phyloP scores from a whole-genome alignment of 2,797 vertebrate species.

The Dendrocincla fuliginosa region DNA sequence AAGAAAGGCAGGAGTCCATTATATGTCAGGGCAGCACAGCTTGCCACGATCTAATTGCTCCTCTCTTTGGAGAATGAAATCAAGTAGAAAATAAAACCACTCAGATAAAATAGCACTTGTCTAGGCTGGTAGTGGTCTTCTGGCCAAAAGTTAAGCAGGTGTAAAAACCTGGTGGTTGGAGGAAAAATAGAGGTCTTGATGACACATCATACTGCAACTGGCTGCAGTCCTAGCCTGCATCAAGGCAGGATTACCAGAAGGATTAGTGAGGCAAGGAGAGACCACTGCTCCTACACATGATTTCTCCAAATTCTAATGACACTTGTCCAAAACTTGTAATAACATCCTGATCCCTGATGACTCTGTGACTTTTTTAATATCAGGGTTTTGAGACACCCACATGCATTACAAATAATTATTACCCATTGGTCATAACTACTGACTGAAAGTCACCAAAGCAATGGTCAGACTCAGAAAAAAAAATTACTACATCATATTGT shows the following conservation, averaged over 20 bases:
- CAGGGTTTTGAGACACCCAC: not conserved
- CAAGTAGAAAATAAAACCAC: not conserved
- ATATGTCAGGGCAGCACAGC: not conserved
- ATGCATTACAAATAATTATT: not conserved
- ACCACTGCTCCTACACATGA: rapidly evolving
- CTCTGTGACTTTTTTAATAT: not conserved
- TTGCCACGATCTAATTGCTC: not conserved
- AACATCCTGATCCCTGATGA: not conserved
- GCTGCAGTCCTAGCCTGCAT: not conserved
- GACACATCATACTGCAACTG: not conserved
- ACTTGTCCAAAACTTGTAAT: not conserved
- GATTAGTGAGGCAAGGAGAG: not conserved
- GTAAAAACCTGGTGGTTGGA: not conserved
- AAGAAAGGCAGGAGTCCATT: not conserved
- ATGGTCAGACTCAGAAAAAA: not conserved
- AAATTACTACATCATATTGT: not conserved
- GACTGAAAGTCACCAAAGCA: not conserved
- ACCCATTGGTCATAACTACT: not conserved
- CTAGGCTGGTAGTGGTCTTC: not conserved
- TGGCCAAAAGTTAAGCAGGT: not conserved
- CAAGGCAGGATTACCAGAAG: not conserved
- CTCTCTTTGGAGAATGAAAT: not conserved
- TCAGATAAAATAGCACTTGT: not conserved
- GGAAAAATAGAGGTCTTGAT: not conserved
- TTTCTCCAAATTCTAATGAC: not conserved